These are phyloP conservation scores for Esox lucius DNA, from an alignment of 2,797 vertebrate genomes.

Conservation along the genomic window DNA sequence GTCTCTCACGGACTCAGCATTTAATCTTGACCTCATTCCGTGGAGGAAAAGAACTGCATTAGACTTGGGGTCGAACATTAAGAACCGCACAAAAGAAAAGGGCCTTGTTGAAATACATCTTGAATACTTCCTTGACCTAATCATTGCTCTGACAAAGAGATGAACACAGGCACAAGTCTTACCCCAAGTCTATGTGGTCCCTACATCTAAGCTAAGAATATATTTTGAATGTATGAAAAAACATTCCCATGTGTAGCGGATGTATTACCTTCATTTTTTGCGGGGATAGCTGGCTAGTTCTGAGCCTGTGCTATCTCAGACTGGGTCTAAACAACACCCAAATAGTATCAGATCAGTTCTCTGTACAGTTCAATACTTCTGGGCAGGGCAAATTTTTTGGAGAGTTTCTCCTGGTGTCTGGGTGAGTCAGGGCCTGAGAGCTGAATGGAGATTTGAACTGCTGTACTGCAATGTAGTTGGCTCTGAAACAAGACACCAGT, in stretches of 20 bases:
- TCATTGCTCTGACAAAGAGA: not conserved
- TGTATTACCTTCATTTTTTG: too few species aligned
- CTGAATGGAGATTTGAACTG: too few species aligned
- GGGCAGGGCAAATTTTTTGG: too few species aligned
- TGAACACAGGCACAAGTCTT: not conserved
- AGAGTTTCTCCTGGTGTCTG: too few species aligned
- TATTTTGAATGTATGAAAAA: not conserved
- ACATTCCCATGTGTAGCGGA: not conserved
- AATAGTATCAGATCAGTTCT: too few species aligned
- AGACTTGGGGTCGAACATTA: not conserved
- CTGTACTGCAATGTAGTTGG: not conserved
- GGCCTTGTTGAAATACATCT: not conserved
- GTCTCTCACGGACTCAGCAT: not conserved
- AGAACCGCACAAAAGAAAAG: not conserved
- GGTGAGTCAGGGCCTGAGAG: too few species aligned
- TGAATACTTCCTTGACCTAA: conserved; percentile 3
- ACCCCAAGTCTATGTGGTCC: not conserved
- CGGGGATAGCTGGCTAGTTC: too few species aligned
- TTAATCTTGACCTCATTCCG: not conserved
- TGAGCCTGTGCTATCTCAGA: too few species aligned
- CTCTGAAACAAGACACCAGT: conserved; percentile 1
- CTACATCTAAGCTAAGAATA: not conserved
- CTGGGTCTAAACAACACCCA: too few species aligned
- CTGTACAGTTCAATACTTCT: too few species aligned
- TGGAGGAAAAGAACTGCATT: not conserved